Conservation (phyloP, 2,888 invertebrate genomes). For the Eilema caniola region DNA sequence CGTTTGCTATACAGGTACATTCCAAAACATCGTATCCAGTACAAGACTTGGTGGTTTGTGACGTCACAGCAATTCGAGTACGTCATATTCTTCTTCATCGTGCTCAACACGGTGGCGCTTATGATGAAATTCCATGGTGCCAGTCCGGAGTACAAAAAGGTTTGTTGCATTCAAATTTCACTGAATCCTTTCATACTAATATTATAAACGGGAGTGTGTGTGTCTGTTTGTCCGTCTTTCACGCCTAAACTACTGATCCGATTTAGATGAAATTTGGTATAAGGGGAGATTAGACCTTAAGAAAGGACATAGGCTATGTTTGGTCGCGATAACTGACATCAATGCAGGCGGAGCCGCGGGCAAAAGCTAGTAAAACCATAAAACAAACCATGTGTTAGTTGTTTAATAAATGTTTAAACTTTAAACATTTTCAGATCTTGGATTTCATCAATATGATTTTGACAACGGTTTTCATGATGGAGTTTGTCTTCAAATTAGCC, state of each 20-base stretch:
- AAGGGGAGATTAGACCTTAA: no score
- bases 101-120: slow-evolving; percentile 98
- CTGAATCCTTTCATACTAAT: no score
- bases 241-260: no score
- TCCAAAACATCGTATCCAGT: slow-evolving; percentile 98
- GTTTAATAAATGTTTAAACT: background rate
- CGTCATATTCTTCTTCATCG: slow-evolving; percentile 98
- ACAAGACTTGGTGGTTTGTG: slow-evolving; percentile 99
- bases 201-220: no score
- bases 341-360: no score
- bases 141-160: slow-evolving; percentile 91
- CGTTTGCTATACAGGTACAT: slow-evolving; percentile 95
- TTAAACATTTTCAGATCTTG: slow-evolving; percentile 83
- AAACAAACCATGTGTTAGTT: no score
- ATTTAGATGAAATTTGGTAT: no score
- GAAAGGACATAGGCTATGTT: no score
- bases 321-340: no score
- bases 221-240: no score
- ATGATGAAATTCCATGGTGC: slow-evolving; percentile 98
- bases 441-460: slow-evolving; percentile 98
- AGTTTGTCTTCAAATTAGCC: slow-evolving; percentile 98
- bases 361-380: no score
- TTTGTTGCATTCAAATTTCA: slow-evolving; percentile 28
- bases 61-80: slow-evolving; percentile 99
- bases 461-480: slow-evolving; percentile 98